Conservation (phyloP, 2,888 invertebrate genomes). For the Invenusta paracnida region DNA sequence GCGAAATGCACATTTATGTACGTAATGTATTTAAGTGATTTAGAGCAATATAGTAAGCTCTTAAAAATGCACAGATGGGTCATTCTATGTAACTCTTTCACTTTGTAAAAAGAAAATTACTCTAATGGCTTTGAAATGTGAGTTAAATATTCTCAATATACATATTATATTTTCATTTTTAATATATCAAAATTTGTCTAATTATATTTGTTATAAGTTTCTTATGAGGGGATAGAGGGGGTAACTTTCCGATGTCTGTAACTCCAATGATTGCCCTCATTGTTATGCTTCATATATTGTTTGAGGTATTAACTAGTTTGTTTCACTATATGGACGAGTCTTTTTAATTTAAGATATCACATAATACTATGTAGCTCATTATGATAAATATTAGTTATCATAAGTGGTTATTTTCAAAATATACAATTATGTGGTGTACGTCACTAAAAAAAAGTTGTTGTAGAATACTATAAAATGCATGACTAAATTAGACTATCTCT, state of each 20-base stretch:
- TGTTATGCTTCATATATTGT: not conserved
- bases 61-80: constrained; percentile 6
- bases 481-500: not conserved
- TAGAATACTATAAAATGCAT: constrained; percentile 12
- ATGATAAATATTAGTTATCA: not conserved
- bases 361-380: not conserved
- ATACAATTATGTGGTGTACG: not conserved
- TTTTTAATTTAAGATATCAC: constrained; percentile 14
- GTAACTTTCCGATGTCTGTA: not conserved
- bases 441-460: not conserved
- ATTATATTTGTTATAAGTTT: not conserved
- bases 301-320: not conserved
- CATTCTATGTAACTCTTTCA: constrained; percentile 23
- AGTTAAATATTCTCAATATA: not conserved
- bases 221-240: not conserved
- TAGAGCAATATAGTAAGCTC: no score
- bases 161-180: not conserved
- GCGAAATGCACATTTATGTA: no score
- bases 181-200: not conserved
- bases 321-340: not conserved
- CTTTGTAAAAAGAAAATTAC: constrained; percentile 9
- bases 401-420: not conserved
- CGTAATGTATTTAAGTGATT: no score
- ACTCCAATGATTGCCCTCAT: not conserved
- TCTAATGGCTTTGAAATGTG: constrained; percentile 10